These are phyloP conservation scores for Bradypodion pumilum DNA, from an alignment of 2,797 vertebrate species.

Conservation along the genomic window DNA sequence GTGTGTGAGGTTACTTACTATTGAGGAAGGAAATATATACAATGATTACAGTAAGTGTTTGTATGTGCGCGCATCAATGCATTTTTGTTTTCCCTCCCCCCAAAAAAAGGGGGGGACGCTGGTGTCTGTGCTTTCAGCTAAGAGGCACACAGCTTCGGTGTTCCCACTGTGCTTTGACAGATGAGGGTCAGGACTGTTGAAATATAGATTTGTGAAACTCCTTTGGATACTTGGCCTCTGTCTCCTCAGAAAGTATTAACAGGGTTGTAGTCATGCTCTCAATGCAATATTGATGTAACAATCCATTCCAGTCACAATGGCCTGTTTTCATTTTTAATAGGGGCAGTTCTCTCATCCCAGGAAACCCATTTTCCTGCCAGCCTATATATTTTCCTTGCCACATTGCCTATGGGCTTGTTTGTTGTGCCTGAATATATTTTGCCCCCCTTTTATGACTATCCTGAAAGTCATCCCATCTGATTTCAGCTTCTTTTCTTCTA, in stretches of 20 bases:
- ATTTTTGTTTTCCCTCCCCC: background rate
- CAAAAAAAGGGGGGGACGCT: conserved; percentile 2
- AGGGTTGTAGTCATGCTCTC: conserved; percentile 13
- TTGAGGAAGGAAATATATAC: conserved; percentile 43
- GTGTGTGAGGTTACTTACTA: conserved; percentile 56
- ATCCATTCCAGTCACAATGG: conserved; percentile 35
- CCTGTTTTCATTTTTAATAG: conserved; percentile 49
- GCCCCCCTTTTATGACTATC: background rate
- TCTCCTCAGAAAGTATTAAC: conserved; percentile 35
- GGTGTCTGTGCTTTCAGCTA: background rate
- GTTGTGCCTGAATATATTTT: background rate
- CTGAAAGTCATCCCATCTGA: background rate
- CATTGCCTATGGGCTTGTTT: background rate
- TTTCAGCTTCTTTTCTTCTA: background rate
- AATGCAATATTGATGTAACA: conserved; percentile 41
- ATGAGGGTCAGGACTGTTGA: conserved; percentile 41
- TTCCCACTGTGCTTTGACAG: background rate
- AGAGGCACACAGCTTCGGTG: conserved; percentile 26
- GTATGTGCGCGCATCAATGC: background rate
- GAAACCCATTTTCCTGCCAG: conserved; percentile 39
- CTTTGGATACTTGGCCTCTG: conserved; percentile 34
- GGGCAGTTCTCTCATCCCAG: conserved; percentile 5
- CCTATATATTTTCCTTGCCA: background rate
- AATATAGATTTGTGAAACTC: conserved; percentile 36
- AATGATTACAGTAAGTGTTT: background rate